A percentile compares a stretch with the other conserved stretches of the same genome.
These are phyloP conservation scores for Formica aserva DNA, from an alignment of 2,888 invertebrate species.

Conservation along the genomic window DNA sequence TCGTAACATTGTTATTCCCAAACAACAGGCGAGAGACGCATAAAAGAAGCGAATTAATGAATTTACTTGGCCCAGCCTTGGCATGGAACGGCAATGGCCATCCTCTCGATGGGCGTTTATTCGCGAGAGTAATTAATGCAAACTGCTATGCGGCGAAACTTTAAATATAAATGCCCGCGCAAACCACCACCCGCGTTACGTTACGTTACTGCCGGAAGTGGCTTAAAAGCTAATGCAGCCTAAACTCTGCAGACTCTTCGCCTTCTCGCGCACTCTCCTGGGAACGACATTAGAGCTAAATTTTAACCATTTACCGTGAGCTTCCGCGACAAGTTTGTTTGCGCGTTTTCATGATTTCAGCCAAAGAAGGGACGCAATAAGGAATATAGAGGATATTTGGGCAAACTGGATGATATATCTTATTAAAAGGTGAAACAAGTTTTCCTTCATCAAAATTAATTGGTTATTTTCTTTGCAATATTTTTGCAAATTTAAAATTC, in stretches of 20 bases:
- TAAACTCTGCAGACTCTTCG: constrained; percentile 49
- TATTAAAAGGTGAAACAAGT: not conserved
- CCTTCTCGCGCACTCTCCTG: constrained; percentile 33
- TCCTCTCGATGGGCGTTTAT: constrained; percentile 57
- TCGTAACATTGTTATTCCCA: constrained; percentile 46
- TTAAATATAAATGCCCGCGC: constrained; percentile 70
- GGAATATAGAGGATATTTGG: not conserved
- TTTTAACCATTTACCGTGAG: constrained; percentile 38
- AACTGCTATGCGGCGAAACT: constrained; percentile 68
- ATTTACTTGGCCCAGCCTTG: constrained; percentile 46
- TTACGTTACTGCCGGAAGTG: constrained; percentile 71
- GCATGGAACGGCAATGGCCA: constrained; percentile 22
- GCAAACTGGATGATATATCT: not conserved
- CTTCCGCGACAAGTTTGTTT: constrained; percentile 36
- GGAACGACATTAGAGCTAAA: constrained; percentile 36
- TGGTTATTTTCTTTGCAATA: not conserved
- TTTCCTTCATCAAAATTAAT: not conserved
- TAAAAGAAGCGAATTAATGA: constrained; percentile 55
- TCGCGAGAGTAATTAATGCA: constrained; percentile 72
- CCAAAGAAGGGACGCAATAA: constrained; percentile 5
- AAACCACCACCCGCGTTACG: constrained; percentile 55
- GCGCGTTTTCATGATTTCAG: constrained; percentile 4
- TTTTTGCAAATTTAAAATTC: not conserved
- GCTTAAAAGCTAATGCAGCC: constrained; percentile 75
- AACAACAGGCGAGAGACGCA: constrained; percentile 21